These are phyloP conservation scores for Pseudomyrmex gracilis DNA, from an alignment of 1,140 invertebrate genomes.

Conservation along the genomic window DNA sequence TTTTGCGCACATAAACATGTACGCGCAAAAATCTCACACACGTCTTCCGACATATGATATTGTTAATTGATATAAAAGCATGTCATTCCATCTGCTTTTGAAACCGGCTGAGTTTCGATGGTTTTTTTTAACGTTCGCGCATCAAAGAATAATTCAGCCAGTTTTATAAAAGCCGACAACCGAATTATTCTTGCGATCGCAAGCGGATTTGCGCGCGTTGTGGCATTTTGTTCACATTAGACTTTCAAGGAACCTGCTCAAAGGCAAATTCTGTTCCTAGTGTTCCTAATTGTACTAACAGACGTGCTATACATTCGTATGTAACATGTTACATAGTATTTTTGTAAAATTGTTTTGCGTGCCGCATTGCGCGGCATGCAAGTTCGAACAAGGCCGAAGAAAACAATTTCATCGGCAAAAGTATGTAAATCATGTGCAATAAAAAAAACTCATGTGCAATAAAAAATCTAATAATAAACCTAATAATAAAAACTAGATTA, in stretches of 20 bases:
- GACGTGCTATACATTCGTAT: slow-evolving; percentile 3
- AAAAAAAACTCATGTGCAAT: background rate
- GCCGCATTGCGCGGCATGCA: background rate
- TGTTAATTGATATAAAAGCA: slow-evolving; percentile 21
- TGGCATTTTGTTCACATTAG: slow-evolving; percentile 12
- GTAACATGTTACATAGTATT: slow-evolving; percentile 50
- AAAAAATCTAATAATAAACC: background rate
- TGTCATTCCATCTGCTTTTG: slow-evolving; percentile 16
- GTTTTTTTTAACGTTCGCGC: background rate
- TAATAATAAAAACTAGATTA: background rate
- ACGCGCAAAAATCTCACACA: slow-evolving; percentile 45
- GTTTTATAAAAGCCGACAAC: slow-evolving; percentile 13
- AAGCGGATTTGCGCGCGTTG: background rate
- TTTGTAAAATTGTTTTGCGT: background rate
- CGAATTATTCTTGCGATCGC: background rate
- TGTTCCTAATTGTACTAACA: slow-evolving; percentile 63
- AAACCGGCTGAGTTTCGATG: background rate
- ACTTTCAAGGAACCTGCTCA: slow-evolving; percentile 60
- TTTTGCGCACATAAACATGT: slow-evolving; percentile 27
- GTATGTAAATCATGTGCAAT: slow-evolving; percentile 10
- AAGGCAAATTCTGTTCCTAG: slow-evolving; percentile 67
- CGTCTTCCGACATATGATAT: slow-evolving; percentile 21
- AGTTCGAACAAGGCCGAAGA: background rate
- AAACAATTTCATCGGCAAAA: background rate
- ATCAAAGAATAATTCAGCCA: background rate